Conservation (phyloP, 1,140 invertebrate genomes). For the Colletes gigas region DNA sequence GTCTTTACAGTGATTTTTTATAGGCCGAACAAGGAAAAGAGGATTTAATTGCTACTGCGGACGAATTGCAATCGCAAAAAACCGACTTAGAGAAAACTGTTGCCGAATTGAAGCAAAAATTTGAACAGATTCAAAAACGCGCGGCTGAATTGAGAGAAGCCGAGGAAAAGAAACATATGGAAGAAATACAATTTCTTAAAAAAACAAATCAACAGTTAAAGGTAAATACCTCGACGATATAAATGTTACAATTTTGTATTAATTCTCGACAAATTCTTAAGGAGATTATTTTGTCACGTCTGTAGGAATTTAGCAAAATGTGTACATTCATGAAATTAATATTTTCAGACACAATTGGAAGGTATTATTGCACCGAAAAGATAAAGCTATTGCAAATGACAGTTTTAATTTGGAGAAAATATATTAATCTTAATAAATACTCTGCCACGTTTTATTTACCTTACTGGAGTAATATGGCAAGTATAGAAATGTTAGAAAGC, state of each 20-base stretch:
- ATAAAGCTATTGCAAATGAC: constrained; percentile 78
- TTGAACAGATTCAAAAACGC: constrained; percentile 91
- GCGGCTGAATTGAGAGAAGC: constrained; percentile 91
- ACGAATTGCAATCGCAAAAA: constrained; percentile 86
- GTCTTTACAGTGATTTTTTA: constrained; percentile 13
- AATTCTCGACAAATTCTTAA: too few relatives aligned
- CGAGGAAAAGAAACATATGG: constrained; percentile 94
- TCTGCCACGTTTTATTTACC: neutral
- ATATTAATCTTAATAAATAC: neutral
- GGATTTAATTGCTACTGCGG: constrained; percentile 83
- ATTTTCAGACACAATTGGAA: constrained; percentile 92
- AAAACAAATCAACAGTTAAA: constrained; percentile 97
- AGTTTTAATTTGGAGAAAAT: neutral
- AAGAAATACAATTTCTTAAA: constrained; percentile 95
- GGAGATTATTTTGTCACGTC: constrained; percentile 30
- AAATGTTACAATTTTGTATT: constrained; percentile 3
- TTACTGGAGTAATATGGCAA: neutral
- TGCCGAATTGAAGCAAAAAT: constrained; percentile 90
- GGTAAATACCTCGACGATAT: constrained; percentile 78
- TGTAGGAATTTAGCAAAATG: neutral
- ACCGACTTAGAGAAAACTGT: constrained; percentile 89
- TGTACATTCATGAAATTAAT: constrained; percentile 41
- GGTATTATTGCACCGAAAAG: constrained; percentile 96
- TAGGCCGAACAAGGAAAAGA: constrained; percentile 86
- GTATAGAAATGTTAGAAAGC: constrained; percentile 16